Base-by-base conservation (phyloP, 2,797 vertebrate genomes). In the Pempheris klunzingeri region DNA sequence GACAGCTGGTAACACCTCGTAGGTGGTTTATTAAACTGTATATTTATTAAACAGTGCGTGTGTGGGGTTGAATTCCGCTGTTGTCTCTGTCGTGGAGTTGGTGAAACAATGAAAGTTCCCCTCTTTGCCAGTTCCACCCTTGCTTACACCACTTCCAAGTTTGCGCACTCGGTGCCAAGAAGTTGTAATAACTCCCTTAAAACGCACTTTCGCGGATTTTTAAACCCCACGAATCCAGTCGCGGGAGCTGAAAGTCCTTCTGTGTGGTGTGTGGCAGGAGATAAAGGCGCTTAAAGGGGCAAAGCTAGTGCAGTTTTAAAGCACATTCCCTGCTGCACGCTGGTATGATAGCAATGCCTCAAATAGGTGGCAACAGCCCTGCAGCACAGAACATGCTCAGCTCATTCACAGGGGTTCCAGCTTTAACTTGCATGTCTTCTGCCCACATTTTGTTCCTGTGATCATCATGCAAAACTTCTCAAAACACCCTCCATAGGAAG, bases 111-210 rank as follows among this genome's bases (percentile, higher is more conserved):
- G 76, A 90, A 65, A 82, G 71, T 82, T 82, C 65, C 83, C 50
- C 70, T 79, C 74, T 55, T n/a, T 74, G 76, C 63, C 52, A 74
- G 87, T 78, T 90, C 78, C 92, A 87, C 91, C 91, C 88, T 69
- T 32, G 57, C 65, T 77, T 58, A 64, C 72, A 69, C 71, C 73
- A 50, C 81, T 81, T 86, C 67, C 59, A 80, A 81, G 58, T 87
- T 81, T 57, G 76, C 67, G 65, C 67, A 59, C 54, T 57, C 38
- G 59, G 44, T 52, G 22, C 55, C 76, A 59, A 59, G 24, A 52
- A 58, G 22, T 74, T 47, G 38, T 43, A 32, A 43, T 30, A 32
- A 58, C 41, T 15, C 3, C 5, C 18, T 14, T 7, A 71, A 57
- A 66, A 57, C 41, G 7, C 20, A 24, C 52, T 39, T 50, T 6